Base-by-base conservation (phyloP, 1,140 invertebrate genomes). In the Drosophila mojavensis region DNA sequence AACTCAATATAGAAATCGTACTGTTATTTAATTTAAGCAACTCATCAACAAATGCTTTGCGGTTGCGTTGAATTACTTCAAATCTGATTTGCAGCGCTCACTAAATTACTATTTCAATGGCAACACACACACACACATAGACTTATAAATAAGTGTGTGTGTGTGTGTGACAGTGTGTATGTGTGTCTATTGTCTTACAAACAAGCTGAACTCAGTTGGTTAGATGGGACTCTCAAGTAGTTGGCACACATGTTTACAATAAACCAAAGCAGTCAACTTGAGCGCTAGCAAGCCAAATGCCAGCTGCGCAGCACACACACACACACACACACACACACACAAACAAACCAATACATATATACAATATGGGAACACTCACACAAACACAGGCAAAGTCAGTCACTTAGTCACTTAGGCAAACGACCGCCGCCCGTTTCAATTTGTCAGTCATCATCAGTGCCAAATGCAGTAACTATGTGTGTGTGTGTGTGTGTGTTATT, bases 241-340 rank as follows among this genome's bases (percentile, higher is more conserved):
- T 85, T 85, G 68, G 82, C 83, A 85, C 79, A 88, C 83, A 79
- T 85, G 82, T 85, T 85, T 85, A 85, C 82, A 86, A 82, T 88
- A 85, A 88, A 70, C 79, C 82, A 81, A 78, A 72, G 67, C 83
- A 85, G 83, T 88, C 79, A 88, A 73, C 75, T 88, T 70, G 75
- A 86, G 83, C 66, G 79, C 53, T 54, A 72, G 81, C 71, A 82
- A 76, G 76, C 83, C 71, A 85, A 88, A 76, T 79, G 82, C 71
- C 83, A 82, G 79, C 75, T 85, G 79, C 58, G 66, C 69, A 53
- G 63, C 58, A 33, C 20, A 41, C 41, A 41, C 20, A 28, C 66
- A 50, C 41, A 56, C 58, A 33, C 20, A 41, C 41, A 41, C 13
- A 17, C 66, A 50, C 36, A 56, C 15, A 50, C 36, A 56, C 15